Conservation (phyloP, 2,113 vertebrate species). For the Scolopax mira region DNA sequence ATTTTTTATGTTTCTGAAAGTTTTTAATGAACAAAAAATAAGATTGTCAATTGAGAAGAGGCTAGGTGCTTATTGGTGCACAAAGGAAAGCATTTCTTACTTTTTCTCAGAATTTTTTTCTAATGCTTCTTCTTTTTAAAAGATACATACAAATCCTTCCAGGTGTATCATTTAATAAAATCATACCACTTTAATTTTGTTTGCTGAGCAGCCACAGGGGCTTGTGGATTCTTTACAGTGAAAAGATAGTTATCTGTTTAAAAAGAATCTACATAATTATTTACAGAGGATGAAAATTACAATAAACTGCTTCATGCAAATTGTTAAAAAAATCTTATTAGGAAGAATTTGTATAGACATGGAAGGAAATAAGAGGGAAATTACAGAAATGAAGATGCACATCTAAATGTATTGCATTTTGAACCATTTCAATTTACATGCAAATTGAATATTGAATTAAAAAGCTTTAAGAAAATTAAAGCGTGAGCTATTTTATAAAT, state of each 20-base stretch:
- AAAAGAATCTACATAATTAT: conserved; percentile 1
- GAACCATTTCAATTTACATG: conserved; percentile 39
- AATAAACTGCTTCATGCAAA: not conserved
- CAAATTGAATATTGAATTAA: conserved; percentile 56
- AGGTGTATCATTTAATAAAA: not conserved
- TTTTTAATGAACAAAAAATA: not conserved
- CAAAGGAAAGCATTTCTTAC: not conserved
- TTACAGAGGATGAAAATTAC: not conserved
- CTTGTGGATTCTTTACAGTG: not conserved
- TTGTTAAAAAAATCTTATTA: conserved; percentile 31
- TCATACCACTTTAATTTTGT: not conserved
- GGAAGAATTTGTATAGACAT: not conserved
- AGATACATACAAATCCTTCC: not conserved
- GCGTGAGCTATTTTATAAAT: not conserved
- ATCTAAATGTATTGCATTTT: conserved; percentile 14
- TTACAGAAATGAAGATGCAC: conserved; percentile 15
- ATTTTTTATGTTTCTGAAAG: not conserved
- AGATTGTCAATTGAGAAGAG: not conserved
- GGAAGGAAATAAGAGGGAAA: not conserved
- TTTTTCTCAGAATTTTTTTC: not conserved
- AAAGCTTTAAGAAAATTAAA: conserved; percentile 25
- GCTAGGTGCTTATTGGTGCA: not conserved
- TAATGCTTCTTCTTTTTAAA: not conserved
- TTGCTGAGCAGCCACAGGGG: not conserved
- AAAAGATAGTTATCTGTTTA: not conserved